Base-by-base conservation (phyloP, 1,140 invertebrate species). In the Drosophila sp. region DNA sequence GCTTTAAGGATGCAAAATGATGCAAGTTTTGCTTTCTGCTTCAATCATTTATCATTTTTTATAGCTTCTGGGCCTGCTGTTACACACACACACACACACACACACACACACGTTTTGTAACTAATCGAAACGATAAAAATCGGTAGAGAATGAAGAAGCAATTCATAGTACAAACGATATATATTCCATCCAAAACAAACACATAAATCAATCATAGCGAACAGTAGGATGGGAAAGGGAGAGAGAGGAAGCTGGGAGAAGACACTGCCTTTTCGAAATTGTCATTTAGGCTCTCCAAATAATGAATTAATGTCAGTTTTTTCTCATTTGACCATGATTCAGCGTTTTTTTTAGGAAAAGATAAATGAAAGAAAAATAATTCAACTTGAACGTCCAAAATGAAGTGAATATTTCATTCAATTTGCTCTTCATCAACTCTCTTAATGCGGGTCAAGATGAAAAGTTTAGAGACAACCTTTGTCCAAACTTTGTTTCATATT, bases 31-130 rank as follows among this genome's bases (percentile, higher is more conserved):
- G 30, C 27, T 33, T 23, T 57, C 66, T 4, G 55, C 41, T 50
- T 56, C 60, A 70, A 87, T 85, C 82, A 70, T 85, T 85, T 87
- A 85, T 87, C 83, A 85, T 87, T 80, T 85, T 50, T 85, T 85
- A 85, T 82, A 56, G 79, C 79, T 56, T 73, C 64, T 64, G 65
- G 44, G 44, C 63, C 70, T 72, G 67, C 17, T 17, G 17, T 17
- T 17, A 38, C 4, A 4, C 2, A 2, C 35, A 38, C 33, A 35
- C 33, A 35, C 33, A 38, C 1, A 10, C 35, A 38, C 7, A 38
- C 33, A 33, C 33, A 38, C 35, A 38, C 35, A 38, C 10, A 38
- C 35, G 10, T 38, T 10, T 38, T 38, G 35, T 11, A 67, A 68
- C 82, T 85, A 87, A 85, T 85, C 82, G 76, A 87, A 81, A 71